Conservation (phyloP, 2,797 vertebrate species). For the Gorsachius magnificus region DNA sequence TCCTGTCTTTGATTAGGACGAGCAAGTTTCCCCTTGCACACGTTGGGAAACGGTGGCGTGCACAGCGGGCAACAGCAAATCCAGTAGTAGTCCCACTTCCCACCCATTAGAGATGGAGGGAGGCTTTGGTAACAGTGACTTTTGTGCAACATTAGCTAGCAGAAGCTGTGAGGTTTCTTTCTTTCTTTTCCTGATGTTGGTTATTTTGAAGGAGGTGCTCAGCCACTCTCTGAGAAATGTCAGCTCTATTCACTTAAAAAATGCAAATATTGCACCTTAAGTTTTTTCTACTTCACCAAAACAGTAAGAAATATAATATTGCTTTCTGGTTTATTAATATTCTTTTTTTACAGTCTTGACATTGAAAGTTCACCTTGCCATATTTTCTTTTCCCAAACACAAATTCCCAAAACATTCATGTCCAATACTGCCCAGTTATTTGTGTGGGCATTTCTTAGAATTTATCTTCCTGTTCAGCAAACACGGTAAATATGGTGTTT, state of each 20-base stretch:
- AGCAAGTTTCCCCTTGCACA: neutral
- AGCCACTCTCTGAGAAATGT: neutral
- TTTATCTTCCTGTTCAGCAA: neutral
- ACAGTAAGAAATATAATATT: neutral
- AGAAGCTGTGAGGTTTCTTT: neutral
- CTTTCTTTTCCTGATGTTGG: neutral
- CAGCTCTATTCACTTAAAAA: neutral
- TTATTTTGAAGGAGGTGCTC: neutral
- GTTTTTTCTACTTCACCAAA: neutral
- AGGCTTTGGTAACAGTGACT: neutral
- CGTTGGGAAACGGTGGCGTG: fast-evolving
- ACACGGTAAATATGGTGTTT: neutral
- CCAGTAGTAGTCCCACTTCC: neutral
- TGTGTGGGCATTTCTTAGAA: neutral
- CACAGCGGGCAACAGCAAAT: neutral
- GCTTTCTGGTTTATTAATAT: neutral
- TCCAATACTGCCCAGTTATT: neutral
- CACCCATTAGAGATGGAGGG: fast-evolving
- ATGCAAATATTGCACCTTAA: neutral
- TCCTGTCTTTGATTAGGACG: neutral
- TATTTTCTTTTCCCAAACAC: neutral
- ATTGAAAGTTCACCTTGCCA: neutral
- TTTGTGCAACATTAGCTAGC: neutral
- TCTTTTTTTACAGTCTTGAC: neutral
- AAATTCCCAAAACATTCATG: neutral